A percentile compares a stretch with the other conserved stretches of the same genome.
These are phyloP conservation scores for Nothoprocta pentlandii DNA, from an alignment of 2,113 vertebrate genomes.

Conservation along the genomic window DNA sequence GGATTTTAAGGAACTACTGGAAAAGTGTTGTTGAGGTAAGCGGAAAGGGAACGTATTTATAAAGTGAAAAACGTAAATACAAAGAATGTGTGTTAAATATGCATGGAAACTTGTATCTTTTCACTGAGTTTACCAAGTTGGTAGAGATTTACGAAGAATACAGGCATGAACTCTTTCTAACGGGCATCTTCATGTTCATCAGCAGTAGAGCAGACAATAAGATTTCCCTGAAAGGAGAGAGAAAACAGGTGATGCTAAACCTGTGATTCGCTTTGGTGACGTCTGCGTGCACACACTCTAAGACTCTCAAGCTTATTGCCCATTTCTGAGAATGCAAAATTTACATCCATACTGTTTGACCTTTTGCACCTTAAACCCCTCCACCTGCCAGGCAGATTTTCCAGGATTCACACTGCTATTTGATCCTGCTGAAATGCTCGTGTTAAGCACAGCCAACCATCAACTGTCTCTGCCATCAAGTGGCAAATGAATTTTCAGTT, in stretches of 20 bases:
- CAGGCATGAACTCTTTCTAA: background rate
- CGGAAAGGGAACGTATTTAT: conserved; percentile 25
- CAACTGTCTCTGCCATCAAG: background rate
- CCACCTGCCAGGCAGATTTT: background rate
- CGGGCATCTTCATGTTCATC: background rate
- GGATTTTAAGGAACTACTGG: conserved; percentile 1
- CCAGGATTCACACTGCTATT: background rate
- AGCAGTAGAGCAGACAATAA: background rate
- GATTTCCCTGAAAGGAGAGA: background rate
- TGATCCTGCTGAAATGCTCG: background rate
- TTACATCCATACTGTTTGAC: background rate
- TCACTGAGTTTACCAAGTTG: background rate
- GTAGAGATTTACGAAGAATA: conserved; percentile 12
- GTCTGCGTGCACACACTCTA: background rate
- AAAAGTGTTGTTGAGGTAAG: background rate
- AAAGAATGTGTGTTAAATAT: conserved; percentile 5
- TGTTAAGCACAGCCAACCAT: background rate
- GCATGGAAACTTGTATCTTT: background rate
- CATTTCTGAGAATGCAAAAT: background rate
- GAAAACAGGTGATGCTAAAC: background rate
- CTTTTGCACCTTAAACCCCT: background rate
- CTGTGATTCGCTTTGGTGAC: background rate
- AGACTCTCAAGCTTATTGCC: background rate
- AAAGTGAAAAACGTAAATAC: background rate
- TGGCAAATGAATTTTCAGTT: background rate